Evolutionary conservation across 2,113 vertebrate species (phyloP), one percentile per base, ranked within the genome.

Genomic region (Willisornis vidua): DNA sequence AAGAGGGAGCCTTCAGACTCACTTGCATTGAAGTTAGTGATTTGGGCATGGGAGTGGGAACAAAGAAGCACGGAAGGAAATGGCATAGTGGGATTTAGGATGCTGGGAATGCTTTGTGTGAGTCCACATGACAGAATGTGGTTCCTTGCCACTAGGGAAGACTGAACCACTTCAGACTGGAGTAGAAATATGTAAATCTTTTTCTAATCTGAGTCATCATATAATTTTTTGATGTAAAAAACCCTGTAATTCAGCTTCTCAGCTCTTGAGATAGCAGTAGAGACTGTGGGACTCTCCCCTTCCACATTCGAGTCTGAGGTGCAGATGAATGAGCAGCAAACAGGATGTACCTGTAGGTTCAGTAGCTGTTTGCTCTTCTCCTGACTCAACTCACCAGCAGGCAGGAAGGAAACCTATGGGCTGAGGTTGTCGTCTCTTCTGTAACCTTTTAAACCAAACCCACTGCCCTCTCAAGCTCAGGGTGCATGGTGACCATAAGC

Each of bases 11-110:
- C 46, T 28, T 35, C 46, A 26, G 37, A 39, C 49, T 65, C 1
- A 0, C n/a, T 76, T 37, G 19, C 1, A 1, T 48, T 2, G 0
- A 46, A 58, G 13, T 41, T 58, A 43, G 70, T 33, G 31, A 75
- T 66, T 37, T 75, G n/a, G 46, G 22, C 23, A 28, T 33, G 26
- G 71, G 35, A 71, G 24, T 65, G 39, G 46, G 46, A 67, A 26
- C 16, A 51, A 51, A 39, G 63, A 63, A 81, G 18, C 7, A 29
- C 14, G 22, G 55, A 54, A 88, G 66, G 48, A 82, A 63, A 59
- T 24, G 12, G 29, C 6, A 19, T 18, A 14, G 16, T 62, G 39
- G 45, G 46, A 54, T 78, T 82, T 49, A 65, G 28, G 61, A 45
- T 74, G 76, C 22, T 37, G 25, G 65, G 51, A 78, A 66, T 0